phyloP scores from a whole-genome alignment of 2,797 vertebrate species.

The Streptopelia turtur region DNA sequence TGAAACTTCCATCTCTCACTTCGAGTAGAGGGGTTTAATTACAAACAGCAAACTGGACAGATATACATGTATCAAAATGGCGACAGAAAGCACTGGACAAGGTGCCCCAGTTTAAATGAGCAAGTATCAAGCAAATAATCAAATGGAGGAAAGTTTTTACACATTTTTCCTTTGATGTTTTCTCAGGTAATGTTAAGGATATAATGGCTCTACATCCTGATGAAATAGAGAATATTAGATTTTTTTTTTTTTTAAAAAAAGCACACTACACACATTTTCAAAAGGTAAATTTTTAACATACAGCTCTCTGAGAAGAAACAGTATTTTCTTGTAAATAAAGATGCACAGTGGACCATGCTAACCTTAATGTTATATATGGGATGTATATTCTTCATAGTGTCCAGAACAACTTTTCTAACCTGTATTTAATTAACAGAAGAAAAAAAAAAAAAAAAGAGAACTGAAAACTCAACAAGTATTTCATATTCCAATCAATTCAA shows the following conservation, averaged over 20 bases:
- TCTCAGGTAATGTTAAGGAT: background rate
- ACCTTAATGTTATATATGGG: constrained; percentile 99
- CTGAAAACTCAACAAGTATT: background rate
- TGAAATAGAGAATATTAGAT: background rate
- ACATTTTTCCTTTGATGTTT: background rate
- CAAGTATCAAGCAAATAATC: background rate
- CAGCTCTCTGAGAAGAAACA: background rate
- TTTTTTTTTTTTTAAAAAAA: background rate
- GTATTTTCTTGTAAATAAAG: background rate
- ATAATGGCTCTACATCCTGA: background rate
- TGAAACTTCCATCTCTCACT: background rate
- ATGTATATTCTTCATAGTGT: constrained; percentile 98
- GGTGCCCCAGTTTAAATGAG: background rate
- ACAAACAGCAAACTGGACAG: background rate
- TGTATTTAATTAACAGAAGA: constrained; percentile 63
- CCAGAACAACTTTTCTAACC: constrained; percentile 96
- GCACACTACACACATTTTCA: background rate
- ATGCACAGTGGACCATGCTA: background rate
- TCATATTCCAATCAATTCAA: background rate
- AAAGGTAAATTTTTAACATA: background rate
- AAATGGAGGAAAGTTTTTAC: background rate
- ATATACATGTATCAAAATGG: background rate
- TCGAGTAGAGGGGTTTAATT: background rate
- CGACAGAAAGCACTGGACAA: background rate
- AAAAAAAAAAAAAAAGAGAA: background rate